Evolutionary conservation across 2,113 vertebrate species (phyloP), one percentile per base, ranked within the genome.

Genomic region (Anseranas semipalmata): DNA sequence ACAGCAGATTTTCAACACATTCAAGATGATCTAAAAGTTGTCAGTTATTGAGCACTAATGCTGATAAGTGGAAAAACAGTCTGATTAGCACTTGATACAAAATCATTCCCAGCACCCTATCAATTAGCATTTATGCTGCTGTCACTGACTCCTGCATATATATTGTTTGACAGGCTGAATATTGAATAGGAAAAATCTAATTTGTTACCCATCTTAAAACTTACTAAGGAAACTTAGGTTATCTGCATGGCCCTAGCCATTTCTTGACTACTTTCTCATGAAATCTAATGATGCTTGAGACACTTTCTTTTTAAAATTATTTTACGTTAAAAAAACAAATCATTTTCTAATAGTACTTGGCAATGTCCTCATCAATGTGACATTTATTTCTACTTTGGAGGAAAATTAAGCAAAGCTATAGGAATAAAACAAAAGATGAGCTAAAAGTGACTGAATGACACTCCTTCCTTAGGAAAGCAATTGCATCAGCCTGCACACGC

Each of bases 91-190:
- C 43, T 83, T 75, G 90, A 90, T 85, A 53, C 24, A 87, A 91
- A 93, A 95, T 87, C 68, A 70, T 93, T 89, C 37, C 84, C 67
- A 87, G 74, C 74, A 87, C 60, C 83, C 90, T 66, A 70, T 65
- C 90, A 77, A 63, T 91, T 73, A 84, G 50, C 88, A 82, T 76
- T 70, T 78, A 75, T n/a, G 48, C 33, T 53, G 28, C 77, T 91
- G 82, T 53, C 92, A 52, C 76, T 24, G 82, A 27, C 68, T 75
- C 55, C 19, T 72, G 74, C 80, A 66, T 30, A 32, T 43, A 45
- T 83, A 85, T 91, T 48, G 32, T 72, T 45, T 74, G 74, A 82
- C 46, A 82, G 68, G 7, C 55, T 70, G 59, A 79, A 60, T 53
- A 43, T 15, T 85, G 33, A 84, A 35, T 6, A 68, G 3, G 27